Base-by-base conservation (phyloP, 2,888 invertebrate species). In the Phalera bucephala region DNA sequence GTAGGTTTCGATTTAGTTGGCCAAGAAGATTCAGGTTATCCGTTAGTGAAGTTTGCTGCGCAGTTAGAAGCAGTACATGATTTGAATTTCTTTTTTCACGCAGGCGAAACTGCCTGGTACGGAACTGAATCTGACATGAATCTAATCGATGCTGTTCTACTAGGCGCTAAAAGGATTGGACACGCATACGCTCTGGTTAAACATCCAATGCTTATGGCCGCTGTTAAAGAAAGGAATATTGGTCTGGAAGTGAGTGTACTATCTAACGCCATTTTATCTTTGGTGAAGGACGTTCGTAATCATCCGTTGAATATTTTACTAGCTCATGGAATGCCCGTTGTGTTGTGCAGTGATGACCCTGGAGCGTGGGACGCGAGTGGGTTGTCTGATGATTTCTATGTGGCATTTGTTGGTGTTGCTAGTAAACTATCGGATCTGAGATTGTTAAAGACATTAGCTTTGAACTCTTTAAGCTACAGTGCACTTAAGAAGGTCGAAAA, bases 1-100 rank as follows among this genome's bases (percentile, higher is more conserved):
- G 94, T 93, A 13, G 96, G 96, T 3, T 95, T 96, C 52, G 96
- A 96, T 81, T 85, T 96, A 40, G 95, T 96, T 0, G 95, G 95
- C 0, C 94, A 94, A 61, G 96, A 96, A 71, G 95, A 96, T 59
- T 67, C 80, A 29, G 95, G 95, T 0, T 76, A 81, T 21, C 92
- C 94, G 0, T 70, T 96, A 0, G 69, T 90, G 20, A 90, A 92
- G 10, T 95, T 93, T 42, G 82, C 91, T 0, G 83, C 93, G 0
- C 81, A 92, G 43, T 65, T 95, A 20, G 64, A 73, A 2, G 69
- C 90, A 1, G 82, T 90, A 0, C 74, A 87, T 0, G 75, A 91
- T 11, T 78, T 95, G 0, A 85, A 92, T 31, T 94, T 92, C 60
- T 95, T 93, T 66, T 95, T 96, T 63, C 96, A 96, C 65, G 95